Conservation (phyloP, 2,113 vertebrate species). For the Myrmecobius fasciatus region DNA sequence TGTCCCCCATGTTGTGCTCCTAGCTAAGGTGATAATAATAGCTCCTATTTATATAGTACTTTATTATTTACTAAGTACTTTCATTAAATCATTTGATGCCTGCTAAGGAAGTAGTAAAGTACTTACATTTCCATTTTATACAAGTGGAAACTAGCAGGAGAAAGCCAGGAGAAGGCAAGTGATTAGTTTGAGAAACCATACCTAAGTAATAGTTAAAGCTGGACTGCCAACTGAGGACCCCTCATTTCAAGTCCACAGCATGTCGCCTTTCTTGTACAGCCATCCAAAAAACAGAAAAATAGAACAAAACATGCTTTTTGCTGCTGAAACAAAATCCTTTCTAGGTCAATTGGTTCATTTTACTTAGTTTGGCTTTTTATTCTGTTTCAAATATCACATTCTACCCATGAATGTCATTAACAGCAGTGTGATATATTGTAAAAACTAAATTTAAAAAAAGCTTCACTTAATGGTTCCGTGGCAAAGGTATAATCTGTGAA, state of each 20-base stretch:
- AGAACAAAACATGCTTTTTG: neutral
- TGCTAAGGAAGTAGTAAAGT: neutral
- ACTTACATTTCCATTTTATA: neutral
- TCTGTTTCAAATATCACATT: neutral
- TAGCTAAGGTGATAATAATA: neutral
- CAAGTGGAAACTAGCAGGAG: neutral
- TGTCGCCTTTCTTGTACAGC: neutral
- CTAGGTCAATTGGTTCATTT: neutral
- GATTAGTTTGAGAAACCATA: neutral
- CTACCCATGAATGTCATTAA: neutral
- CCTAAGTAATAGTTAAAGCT: neutral
- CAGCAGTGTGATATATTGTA: accelerated
- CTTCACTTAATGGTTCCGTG: neutral
- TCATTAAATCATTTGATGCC: neutral
- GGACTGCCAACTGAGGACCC: neutral
- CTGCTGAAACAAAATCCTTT: neutral
- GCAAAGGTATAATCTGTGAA: neutral
- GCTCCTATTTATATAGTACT: neutral
- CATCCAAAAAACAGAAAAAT: slow-evolving; percentile 12
- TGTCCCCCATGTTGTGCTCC: slow-evolving; percentile 4
- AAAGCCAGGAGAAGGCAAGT: neutral
- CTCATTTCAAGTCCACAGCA: neutral
- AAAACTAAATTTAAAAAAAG: neutral
- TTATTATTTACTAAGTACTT: neutral
- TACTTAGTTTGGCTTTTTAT: neutral